Base-by-base conservation (phyloP, 1,140 invertebrate species). In the Arion vulgaris region DNA sequence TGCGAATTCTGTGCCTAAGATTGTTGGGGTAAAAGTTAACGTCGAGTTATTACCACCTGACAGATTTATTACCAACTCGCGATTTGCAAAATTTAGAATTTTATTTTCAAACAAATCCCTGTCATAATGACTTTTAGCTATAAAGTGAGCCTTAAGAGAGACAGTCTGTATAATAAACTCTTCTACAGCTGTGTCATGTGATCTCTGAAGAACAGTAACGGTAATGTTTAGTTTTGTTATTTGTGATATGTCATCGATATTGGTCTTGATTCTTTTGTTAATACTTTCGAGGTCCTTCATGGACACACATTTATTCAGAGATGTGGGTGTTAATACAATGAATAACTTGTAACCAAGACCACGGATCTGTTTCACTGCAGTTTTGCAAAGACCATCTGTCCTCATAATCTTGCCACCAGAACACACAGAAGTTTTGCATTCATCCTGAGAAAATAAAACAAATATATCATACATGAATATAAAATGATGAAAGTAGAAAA, bases 21-120 rank as follows among this genome's bases (percentile, higher is more conserved):
- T 11, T 49, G 19, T 1, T 7, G 41, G 5, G 4, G 15, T 49
- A 45, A 74, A 28, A 38, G 26, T 74, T 13, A 74, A 15, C n/a
- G n/a, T 74, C 4, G 38, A 13, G 15, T 74, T 74, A 32, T 41
- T n/a, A 11, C 15, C 36, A 15, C 9, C 13, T 28, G 71, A 26
- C 5, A 34, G 32, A 34, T 39, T 9, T 19, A 74, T 32, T 49
- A 32, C 28, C 72, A 38, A 49, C n/a, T 11, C n/a, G 15, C n/a
- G 5, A 4, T 34, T 45, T 11, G 39, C 38, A 74, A 74, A 2
- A 17, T 49, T 13, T 45, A 74, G 4, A 34, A 74, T 13, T 32
- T 74, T 28, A n/a, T 39, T 74, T 49, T 74, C 72, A 51, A 45
- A 74, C 45, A 26, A 38, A 51, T 74, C 72, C n/a, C 72, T 39